These are phyloP conservation scores for Epistrophe eligans DNA, from an alignment of 2,888 invertebrate genomes.

Conservation along the genomic window DNA sequence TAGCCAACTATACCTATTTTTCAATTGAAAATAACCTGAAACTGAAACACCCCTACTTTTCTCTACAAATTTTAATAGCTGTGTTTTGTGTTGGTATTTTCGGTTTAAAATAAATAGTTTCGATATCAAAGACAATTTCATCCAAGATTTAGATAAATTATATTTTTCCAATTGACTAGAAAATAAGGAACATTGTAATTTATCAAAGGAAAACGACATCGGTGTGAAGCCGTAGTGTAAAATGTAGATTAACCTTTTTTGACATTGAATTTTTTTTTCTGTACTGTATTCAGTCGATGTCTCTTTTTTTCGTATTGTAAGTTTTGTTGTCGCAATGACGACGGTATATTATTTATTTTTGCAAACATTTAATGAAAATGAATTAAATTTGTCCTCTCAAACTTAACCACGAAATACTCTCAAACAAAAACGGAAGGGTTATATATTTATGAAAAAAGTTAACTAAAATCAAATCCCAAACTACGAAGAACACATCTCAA, in stretches of 20 bases:
- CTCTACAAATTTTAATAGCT: not conserved
- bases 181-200: not conserved
- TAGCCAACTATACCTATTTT: not conserved
- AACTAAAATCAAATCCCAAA: not conserved
- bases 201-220: slow-evolving; percentile 25
- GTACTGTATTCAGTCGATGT: slow-evolving; percentile 40
- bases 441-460: not conserved
- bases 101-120: not conserved
- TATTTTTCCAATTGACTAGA: not conserved
- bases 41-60: not conserved
- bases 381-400: slow-evolving; percentile 10
- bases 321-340: slow-evolving; percentile 31
- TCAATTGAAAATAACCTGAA: slow-evolving; percentile 4
- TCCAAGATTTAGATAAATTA: not conserved
- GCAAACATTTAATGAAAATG: slow-evolving; percentile 28
- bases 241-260: slow-evolving; percentile 82
- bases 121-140: not conserved
- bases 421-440: not conserved
- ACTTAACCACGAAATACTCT: not conserved
- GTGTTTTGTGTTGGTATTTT: not conserved
- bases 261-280: slow-evolving; percentile 81
- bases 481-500: slow-evolving; percentile 7
- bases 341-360: slow-evolving; percentile 31
- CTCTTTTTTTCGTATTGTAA: slow-evolving; percentile 13
- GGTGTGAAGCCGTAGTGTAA: slow-evolving; percentile 40